Conservation (phyloP, 2,888 invertebrate genomes). For the Pollenia angustigena region DNA sequence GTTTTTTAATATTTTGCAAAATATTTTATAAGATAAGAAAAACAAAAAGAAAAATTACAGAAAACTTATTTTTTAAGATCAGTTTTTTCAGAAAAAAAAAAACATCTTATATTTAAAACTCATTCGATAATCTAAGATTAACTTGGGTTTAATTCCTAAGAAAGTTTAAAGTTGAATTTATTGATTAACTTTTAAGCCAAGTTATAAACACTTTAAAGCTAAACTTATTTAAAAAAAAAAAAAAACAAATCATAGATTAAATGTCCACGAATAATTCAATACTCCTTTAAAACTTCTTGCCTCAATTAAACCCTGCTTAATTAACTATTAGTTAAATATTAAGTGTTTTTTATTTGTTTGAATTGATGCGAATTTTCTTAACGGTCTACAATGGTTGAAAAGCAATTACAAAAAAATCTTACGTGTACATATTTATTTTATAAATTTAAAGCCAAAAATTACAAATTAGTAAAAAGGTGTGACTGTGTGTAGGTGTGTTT, state of each 20-base stretch:
- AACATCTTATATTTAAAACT: background rate
- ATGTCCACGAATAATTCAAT: background rate
- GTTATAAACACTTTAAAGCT: background rate
- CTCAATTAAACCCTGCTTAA: background rate
- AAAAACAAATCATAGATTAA: conserved; percentile 15
- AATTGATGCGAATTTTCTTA: background rate
- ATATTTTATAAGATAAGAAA: background rate
- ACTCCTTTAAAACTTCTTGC: conserved; percentile 2
- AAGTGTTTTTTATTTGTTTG: background rate
- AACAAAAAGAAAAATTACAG: background rate
- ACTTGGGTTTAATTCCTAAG: background rate
- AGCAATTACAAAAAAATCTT: conserved; percentile 39
- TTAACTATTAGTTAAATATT: conserved; percentile 8
- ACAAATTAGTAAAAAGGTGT: conserved; percentile 9
- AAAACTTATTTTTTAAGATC: background rate
- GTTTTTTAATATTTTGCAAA: background rate
- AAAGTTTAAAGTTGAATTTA: background rate
- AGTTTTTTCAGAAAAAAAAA: background rate
- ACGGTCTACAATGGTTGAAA: background rate
- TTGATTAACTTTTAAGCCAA: background rate
- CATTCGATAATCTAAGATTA: background rate
- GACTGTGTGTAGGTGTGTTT: background rate
- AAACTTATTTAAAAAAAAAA: background rate
- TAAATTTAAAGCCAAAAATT: conserved; percentile 35
- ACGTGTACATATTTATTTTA: background rate